Base-by-base conservation (phyloP, 2,888 invertebrate species). In the Nowickia ferox region DNA sequence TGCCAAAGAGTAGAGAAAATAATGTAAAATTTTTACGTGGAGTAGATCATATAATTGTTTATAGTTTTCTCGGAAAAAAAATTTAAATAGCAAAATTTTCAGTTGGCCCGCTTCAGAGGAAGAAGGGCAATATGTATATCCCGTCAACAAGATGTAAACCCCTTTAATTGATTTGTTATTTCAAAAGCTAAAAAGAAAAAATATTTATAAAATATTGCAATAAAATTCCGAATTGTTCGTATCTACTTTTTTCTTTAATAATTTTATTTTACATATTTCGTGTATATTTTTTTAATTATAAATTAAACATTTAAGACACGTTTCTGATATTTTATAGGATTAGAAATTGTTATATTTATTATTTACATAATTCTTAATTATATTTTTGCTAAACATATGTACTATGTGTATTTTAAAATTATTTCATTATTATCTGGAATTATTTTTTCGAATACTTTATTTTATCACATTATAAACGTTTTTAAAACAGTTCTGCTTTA, bases 401-500 rank as follows among this genome's bases (percentile, higher is more conserved):
- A 30, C 22, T n/a, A 42, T 68, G 51, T 42, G 13, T 30, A 46
- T 57, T 66, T 66, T 9, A 30, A 44, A 19, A 51, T 66, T 74
- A 51, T 76, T 77, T 57, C 46, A 40, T 65, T 61, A 66, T 72
- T 66, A 68, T 75, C 38, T 53, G 59, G 72, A 44, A 38, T 66
- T 77, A 77, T 84, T 84, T 71, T n/a, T 72, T 83, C 40, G 63
- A 69, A 53, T 68, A 55, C 42, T 75, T 63, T 69, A 10, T 59
- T 77, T 48, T 84, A 84, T 84, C 83, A 84, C 83, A 84, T 77
- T 61, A 11, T 72, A 51, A 48, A 72, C 72, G 57, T 83, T 83
- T 83, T 77, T 72, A 66, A 83, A 71, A 77, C 69, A 83, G 77
- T 77, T 59, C 30, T 22, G 59, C n/a, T 79, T 66, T 83, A 78